Percentiles rank a stretch among this genome's conserved stretches.
Evolutionary conservation across 2,797 vertebrate species (phyloP).

Genomic region (Avahi laniger): DNA sequence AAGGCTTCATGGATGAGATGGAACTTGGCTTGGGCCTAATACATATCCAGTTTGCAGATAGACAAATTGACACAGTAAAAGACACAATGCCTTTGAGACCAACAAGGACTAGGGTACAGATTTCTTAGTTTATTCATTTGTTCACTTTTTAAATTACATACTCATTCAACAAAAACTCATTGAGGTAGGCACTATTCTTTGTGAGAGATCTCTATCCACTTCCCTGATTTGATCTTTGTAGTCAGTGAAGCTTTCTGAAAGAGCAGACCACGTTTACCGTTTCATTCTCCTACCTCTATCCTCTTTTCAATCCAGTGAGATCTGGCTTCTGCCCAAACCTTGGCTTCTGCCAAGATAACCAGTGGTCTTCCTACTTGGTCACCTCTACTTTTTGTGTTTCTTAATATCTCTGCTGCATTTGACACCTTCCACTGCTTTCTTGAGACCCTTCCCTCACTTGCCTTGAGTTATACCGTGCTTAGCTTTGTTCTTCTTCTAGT

Average conservation of each 20-base stretch:
- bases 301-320: background rate
- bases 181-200: background rate
- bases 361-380: background rate
- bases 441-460: background rate
- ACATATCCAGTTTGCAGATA: background rate
- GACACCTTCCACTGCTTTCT: background rate
- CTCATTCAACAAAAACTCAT: background rate
- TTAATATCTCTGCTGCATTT: background rate
- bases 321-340: conserved; percentile 18
- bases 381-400: background rate
- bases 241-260: background rate
- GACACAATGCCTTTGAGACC: background rate
- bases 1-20: background rate
- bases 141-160: background rate
- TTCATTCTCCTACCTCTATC: background rate
- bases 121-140: background rate
- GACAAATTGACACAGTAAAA: background rate
- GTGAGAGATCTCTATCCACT: background rate
- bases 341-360: background rate
- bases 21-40: background rate
- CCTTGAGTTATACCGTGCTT: background rate
- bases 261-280: background rate
- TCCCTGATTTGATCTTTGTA: background rate
- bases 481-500: background rate
- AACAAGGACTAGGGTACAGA: background rate